A percentile compares a stretch with the other conserved stretches of the same genome.
phyloP scores from a whole-genome alignment of 2,113 vertebrate species.

The Rhinopomastus cyanomelas region DNA sequence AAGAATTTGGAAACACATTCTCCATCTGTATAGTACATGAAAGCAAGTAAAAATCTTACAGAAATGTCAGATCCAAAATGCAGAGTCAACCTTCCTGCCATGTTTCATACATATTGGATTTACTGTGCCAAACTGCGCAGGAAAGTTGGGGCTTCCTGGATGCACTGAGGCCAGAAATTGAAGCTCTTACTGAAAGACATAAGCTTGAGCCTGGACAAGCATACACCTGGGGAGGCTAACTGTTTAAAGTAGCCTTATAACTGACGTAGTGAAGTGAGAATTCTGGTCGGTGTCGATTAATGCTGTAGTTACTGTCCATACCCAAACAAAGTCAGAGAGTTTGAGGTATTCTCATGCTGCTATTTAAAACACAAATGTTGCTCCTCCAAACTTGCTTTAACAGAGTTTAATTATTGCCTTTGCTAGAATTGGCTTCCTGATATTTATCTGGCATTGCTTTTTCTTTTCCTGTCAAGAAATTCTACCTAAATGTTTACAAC shows the following conservation, averaged over 20 bases:
- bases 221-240: background rate
- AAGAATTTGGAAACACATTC: background rate
- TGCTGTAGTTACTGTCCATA: background rate
- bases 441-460: background rate
- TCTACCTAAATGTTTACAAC: background rate
- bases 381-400: background rate
- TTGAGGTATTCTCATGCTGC: background rate
- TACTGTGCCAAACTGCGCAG: background rate
- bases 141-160: background rate
- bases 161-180: background rate
- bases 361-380: background rate
- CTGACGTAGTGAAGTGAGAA: background rate
- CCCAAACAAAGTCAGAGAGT: background rate
- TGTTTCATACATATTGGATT: background rate
- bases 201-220: background rate
- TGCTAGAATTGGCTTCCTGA: background rate
- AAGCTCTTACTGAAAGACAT: background rate
- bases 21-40: background rate
- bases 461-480: background rate
- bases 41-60: background rate
- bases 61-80: background rate
- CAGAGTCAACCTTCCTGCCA: background rate
- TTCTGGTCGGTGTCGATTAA: background rate
- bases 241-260: background rate
- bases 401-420: background rate